Evolutionary conservation across 2,888 invertebrate species (phyloP).

Genomic region (Malthinus seriepunctatus): DNA sequence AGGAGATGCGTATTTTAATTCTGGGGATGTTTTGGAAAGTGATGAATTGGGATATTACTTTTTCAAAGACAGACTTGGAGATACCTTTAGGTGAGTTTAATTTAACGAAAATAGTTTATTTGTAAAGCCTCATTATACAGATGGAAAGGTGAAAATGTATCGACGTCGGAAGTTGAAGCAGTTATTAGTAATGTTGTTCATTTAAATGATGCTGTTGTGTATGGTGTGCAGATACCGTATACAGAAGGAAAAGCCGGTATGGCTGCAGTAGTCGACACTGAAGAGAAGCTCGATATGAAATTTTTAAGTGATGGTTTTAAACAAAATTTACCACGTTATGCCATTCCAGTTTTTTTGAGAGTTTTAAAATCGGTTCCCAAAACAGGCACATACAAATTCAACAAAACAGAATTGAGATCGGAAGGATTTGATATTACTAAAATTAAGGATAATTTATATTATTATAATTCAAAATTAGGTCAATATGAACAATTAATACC

Average conservation of each 20-base stretch:
- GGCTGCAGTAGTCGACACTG: conserved; percentile 83
- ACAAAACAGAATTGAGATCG: conserved; percentile 82
- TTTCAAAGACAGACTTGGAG: conserved; percentile 89
- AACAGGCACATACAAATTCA: conserved; percentile 90
- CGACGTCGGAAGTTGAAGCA: conserved; percentile 93
- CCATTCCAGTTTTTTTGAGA: conserved; percentile 86
- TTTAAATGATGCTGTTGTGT: conserved; percentile 77
- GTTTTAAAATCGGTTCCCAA: conserved; percentile 76
- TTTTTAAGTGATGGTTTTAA: conserved; percentile 68
- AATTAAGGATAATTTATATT: conserved; percentile 76
- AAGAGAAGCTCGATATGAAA: conserved; percentile 61
- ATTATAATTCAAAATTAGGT: conserved; percentile 52
- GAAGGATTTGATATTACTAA: conserved; percentile 80
- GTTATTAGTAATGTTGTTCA: conserved; percentile 78
- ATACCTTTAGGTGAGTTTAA: conserved; percentile 67
- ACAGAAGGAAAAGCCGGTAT: conserved; percentile 91
- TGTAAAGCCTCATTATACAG: conserved; percentile 33
- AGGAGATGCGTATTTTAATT: conserved; percentile 90
- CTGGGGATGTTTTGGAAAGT: conserved; percentile 86
- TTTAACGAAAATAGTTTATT: no score
- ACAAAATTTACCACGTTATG: conserved; percentile 79
- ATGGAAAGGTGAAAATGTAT: conserved; percentile 97
- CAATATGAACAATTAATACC: conserved; percentile 43
- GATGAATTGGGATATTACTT: conserved; percentile 93
- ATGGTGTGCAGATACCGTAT: conserved; percentile 86